A percentile compares a stretch with the other conserved stretches of the same genome.
phyloP scores from a whole-genome alignment of 2,113 vertebrate genomes.

The Leuciscus idus region DNA sequence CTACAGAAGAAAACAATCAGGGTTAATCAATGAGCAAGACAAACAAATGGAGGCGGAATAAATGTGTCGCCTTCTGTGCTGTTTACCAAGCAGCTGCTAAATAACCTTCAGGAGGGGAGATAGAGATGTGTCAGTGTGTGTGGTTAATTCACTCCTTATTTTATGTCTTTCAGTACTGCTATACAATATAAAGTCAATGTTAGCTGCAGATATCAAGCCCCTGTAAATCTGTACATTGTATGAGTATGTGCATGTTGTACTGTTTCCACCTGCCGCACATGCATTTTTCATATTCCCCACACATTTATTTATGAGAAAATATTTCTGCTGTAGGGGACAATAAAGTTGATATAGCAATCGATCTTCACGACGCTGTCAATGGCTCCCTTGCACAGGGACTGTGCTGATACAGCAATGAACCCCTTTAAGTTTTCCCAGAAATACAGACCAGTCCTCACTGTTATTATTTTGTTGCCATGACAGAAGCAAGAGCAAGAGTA shows the following conservation, averaged over 20 bases:
- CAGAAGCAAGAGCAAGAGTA: not conserved
- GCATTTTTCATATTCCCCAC: slow-evolving; percentile 65
- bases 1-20: not conserved
- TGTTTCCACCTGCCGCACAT: slow-evolving; percentile 55
- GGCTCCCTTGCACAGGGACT: not conserved
- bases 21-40: slow-evolving; percentile 33
- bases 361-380: slow-evolving; percentile 42
- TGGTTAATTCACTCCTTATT: not conserved
- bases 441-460: not conserved
- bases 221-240: slow-evolving; percentile 34
- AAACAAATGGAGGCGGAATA: slow-evolving; percentile 10
- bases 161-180: slow-evolving; percentile 54
- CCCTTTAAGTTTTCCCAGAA: not conserved
- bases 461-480: not conserved
- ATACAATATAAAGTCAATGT: not conserved
- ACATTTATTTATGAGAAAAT: slow-evolving; percentile 59
- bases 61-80: slow-evolving; percentile 23
- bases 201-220: slow-evolving; percentile 63
- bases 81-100: slow-evolving; percentile 32
- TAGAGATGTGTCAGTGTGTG: not conserved
- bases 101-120: slow-evolving; percentile 18
- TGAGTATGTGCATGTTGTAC: slow-evolving; percentile 18
- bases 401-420: not conserved
- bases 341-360: slow-evolving; percentile 44
- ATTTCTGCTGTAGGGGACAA: slow-evolving; percentile 59